Base-by-base conservation (phyloP, 2,888 invertebrate species). In the Thymelicus sylvestris region DNA sequence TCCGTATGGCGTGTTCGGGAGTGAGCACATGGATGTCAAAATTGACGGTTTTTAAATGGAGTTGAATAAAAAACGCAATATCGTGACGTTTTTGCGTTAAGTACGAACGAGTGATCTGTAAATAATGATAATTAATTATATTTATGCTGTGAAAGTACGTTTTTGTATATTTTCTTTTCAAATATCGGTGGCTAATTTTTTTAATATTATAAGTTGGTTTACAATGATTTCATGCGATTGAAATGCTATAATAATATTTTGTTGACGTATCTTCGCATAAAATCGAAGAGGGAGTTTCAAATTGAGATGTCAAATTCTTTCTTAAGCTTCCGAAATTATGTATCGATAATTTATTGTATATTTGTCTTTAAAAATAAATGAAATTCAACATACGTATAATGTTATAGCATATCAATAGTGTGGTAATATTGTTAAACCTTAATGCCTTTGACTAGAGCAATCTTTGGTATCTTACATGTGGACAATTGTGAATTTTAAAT, bases 401-500 rank as follows among this genome's bases (percentile, higher is more conserved):
- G 24, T 55, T 55, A 55, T 55, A 55, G 55, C 55, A 55, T 55
- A 55, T 55, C 55, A 24, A 59, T 59, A n/a, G 59, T 39, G 39
- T 15, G n/a, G 12, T n/a, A 59, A 13, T n/a, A 2, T 39, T 59
- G 38, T 59, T 59, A 39, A 59, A 59, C 39, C 13, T 59, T 59
- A 4, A 39, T 12, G 55, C 59, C 59, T 38, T 39, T 59, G 39
- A 39, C 38, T 39, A 59, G 59, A 39, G 38, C n/a, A 38, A 48
- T 59, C 24, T 44, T 61, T 61, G 41, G 39, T 60, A 67, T 63
- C 44, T 63, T 44, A 13, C 57, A 68, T 19, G 63, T 68, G 57
- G 68, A 48, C 7, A 64, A 63, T 69, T 67, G 64, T 59, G 64
- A 68, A 59, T 69, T 70, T 31, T 31, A 48, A 60, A 60, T 50